These are phyloP conservation scores for Andrena minutula DNA, from an alignment of 2,888 invertebrate species.

Conservation along the genomic window DNA sequence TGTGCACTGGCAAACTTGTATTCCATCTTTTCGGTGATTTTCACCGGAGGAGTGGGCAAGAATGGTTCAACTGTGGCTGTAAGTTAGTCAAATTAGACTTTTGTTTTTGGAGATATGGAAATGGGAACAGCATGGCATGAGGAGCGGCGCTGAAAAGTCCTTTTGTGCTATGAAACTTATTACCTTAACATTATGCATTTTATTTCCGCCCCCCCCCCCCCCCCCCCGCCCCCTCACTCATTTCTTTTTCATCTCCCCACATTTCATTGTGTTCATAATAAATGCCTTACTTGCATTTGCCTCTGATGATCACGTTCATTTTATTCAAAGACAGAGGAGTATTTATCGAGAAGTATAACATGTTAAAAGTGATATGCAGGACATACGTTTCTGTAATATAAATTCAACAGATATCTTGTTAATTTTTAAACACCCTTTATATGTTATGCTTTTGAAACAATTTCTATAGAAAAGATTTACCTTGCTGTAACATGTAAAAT, in stretches of 20 bases:
- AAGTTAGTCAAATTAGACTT: slow-evolving; percentile 86
- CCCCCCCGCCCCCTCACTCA: too few relatives aligned
- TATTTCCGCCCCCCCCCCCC: too few relatives aligned
- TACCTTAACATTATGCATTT: slow-evolving; percentile 63
- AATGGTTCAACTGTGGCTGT: slow-evolving; percentile 99
- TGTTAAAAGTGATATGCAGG: slow-evolving; percentile 16
- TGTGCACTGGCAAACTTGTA: slow-evolving; percentile 91
- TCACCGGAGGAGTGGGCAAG: slow-evolving; percentile 97
- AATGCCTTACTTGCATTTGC: slow-evolving; percentile 28
- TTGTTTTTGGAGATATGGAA: slow-evolving; percentile 72
- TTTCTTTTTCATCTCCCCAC: slow-evolving; percentile 39
- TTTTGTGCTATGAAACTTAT: slow-evolving; percentile 59
- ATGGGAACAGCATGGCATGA: slow-evolving; percentile 84
- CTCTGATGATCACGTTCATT: slow-evolving; percentile 13
- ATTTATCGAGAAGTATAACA: neutral
- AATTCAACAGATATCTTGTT: slow-evolving; percentile 13
- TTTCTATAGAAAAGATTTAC: slow-evolving; percentile 45
- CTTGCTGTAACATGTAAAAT: slow-evolving; percentile 1
- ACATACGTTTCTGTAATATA: neutral
- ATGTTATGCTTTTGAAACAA: slow-evolving; percentile 67
- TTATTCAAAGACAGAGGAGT: neutral
- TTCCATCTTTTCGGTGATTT: slow-evolving; percentile 89
- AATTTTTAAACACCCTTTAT: slow-evolving; percentile 1
- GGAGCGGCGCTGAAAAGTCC: slow-evolving; percentile 78
- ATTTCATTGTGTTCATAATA: slow-evolving; percentile 34